phyloP scores from a whole-genome alignment of 2,888 invertebrate genomes.

The Athalia cordata region DNA sequence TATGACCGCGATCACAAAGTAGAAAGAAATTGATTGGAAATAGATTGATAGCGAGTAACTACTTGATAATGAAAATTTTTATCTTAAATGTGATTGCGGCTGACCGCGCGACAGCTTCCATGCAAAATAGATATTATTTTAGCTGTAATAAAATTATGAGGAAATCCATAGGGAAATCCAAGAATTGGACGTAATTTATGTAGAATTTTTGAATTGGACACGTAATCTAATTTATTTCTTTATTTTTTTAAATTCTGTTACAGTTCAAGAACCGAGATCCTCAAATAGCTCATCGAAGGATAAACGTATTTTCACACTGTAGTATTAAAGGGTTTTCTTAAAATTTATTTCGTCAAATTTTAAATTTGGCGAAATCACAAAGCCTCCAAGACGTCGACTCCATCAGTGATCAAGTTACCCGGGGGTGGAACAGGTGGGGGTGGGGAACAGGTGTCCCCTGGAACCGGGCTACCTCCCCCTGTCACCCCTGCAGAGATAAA shows the following conservation, averaged over 20 bases:
- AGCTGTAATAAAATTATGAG: neutral
- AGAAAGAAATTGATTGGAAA: conserved; percentile 23
- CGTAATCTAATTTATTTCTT: neutral
- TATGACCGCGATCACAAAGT: conserved; percentile 21
- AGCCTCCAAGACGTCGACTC: conserved; percentile 73
- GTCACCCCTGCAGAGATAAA: conserved; percentile 41
- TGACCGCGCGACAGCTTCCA: neutral
- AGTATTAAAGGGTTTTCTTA: conserved; percentile 52
- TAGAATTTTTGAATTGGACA: neutral
- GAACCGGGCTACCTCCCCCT: conserved; percentile 54
- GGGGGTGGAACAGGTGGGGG: conserved; percentile 70
- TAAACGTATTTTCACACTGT: conserved; percentile 44
- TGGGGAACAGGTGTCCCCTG: conserved; percentile 66
- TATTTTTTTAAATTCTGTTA: conserved; percentile 54
- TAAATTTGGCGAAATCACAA: conserved; percentile 53
- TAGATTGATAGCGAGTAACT: conserved; percentile 18
- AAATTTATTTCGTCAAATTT: conserved; percentile 46
- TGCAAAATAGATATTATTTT: conserved; percentile 13
- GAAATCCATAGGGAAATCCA: too few species aligned
- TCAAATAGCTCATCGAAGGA: conserved; percentile 63
- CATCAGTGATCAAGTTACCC: conserved; percentile 72
- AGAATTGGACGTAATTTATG: too few species aligned
- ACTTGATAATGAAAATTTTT: conserved; percentile 17
- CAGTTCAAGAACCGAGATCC: conserved; percentile 65
- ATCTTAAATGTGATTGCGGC: neutral